Evolutionary conservation across 2,888 invertebrate genomes (phyloP), one percentile per base, ranked within the genome.

Genomic region (Bellardia pandia): DNA sequence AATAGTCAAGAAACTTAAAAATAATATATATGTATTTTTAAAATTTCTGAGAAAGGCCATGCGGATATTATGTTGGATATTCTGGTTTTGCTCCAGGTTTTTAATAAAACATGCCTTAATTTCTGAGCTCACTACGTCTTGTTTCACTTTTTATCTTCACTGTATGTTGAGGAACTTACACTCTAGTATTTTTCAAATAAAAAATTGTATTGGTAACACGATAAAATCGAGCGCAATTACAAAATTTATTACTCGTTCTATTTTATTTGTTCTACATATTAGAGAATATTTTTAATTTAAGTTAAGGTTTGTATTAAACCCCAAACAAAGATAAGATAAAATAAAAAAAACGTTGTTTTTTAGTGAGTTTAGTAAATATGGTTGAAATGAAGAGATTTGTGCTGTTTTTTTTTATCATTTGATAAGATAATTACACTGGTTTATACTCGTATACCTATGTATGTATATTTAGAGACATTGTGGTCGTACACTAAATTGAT

Each of bases 311-410:
- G 68, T 16, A 33, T 74, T 58, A 37, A 16, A 74, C 33, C 33
- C 23, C 23, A 23, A 23, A 23, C 2, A 75, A 51, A 74, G 84
- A 84, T 84, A 85, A 85, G 84, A 79, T 78, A 85, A 56, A 23
- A 48, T 2, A 66, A 40, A 40, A 11, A 13, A 45, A 45, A 45
- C 13, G 53, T 23, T 16, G 58, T 75, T 62, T 23, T 69, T 13
- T 33, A 60, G 48, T 42, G 48, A 56, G 9, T 68, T 53, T 16
- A 68, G 40, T 62, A 77, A 77, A 62, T 72, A 71, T 23, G n/a
- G 40, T 64, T 75, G 64, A 75, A 75, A 45, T 74, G 48, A 58
- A 48, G 37, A 74, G 66, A 74, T 74, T 66, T 74, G 56, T 33
- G 23, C 6, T 6, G 64, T 69, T 79, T 60, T 56, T 14, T 53